phyloP scores from a whole-genome alignment of 2,888 invertebrate genomes.

The Sarcophaga subvicina region DNA sequence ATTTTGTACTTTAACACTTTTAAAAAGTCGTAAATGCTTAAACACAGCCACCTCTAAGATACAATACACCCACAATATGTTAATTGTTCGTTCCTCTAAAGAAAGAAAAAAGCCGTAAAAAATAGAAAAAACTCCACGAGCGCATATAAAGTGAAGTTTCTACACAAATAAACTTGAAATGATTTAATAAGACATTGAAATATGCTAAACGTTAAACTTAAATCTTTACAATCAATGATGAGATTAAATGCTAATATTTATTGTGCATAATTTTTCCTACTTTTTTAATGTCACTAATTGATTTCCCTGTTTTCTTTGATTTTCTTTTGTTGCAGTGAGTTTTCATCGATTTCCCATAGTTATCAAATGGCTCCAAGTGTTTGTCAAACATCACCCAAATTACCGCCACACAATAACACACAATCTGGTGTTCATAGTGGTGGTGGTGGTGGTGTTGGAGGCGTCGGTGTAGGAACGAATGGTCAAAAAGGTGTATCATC shows the following conservation, averaged over 20 bases:
- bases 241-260: not conserved
- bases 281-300: constrained; percentile 4
- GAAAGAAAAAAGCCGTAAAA: not conserved
- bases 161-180: not conserved
- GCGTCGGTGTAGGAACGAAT: constrained; percentile 24
- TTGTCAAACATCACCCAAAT: constrained; percentile 79
- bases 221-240: not conserved
- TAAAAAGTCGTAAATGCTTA: not conserved
- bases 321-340: constrained; percentile 81
- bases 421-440: constrained; percentile 70
- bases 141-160: not conserved
- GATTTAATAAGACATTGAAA: not conserved
- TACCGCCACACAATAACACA: constrained; percentile 73
- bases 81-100: not conserved
- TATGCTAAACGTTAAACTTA: not conserved
- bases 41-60: constrained; percentile 1
- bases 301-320: constrained; percentile 46
- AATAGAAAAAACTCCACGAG: not conserved
- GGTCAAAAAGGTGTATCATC: constrained; percentile 70
- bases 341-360: constrained; percentile 80
- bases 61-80: constrained; percentile 18
- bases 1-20: constrained; percentile 24
- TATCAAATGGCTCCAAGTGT: constrained; percentile 83
- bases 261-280: not conserved
- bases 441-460: constrained; percentile 47